A percentile compares a stretch with the other conserved stretches of the same genome.
Conservation (phyloP, 2,797 vertebrate species). For the Lates japonicus region DNA sequence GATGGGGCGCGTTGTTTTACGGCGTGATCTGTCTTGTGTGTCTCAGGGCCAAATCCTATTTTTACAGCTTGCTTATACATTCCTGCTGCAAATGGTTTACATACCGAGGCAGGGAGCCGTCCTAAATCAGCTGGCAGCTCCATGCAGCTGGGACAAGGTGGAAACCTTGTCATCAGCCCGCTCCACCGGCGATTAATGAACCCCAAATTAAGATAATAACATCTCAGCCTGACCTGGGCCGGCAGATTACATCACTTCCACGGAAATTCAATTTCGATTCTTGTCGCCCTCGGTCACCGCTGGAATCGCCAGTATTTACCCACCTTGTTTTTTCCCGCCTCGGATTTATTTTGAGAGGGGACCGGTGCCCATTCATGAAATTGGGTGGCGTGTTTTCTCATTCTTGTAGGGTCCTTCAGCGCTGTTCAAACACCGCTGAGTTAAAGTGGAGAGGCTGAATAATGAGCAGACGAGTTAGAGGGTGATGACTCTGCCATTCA, state of each 20-base stretch:
- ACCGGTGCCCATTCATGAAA: slow-evolving; percentile 67
- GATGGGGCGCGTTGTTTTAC: slow-evolving; percentile 91
- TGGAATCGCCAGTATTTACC: slow-evolving; percentile 31
- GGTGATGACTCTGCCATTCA: slow-evolving; percentile 67
- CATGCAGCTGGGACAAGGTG: slow-evolving; percentile 89
- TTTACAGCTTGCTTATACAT: slow-evolving; percentile 97
- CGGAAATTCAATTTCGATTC: slow-evolving; percentile 81
- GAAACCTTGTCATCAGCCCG: slow-evolving; percentile 88
- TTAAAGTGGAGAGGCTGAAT: slow-evolving; percentile 56
- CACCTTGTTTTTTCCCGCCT: slow-evolving; percentile 45
- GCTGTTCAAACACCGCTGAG: slow-evolving; percentile 55
- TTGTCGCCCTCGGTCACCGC: slow-evolving; percentile 58
- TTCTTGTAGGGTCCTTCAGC: slow-evolving; percentile 47
- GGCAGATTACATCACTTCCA: slow-evolving; percentile 80
- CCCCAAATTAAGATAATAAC: slow-evolving; percentile 83
- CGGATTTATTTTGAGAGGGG: slow-evolving; percentile 40
- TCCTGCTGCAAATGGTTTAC: slow-evolving; percentile 94
- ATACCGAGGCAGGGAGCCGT: slow-evolving; percentile 89
- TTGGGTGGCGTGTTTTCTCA: slow-evolving; percentile 36
- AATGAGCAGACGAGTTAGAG: slow-evolving; percentile 69
- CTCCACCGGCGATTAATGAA: slow-evolving; percentile 84
- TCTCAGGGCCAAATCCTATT: slow-evolving; percentile 91
- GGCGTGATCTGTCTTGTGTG: slow-evolving; percentile 85
- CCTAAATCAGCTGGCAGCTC: slow-evolving; percentile 95
- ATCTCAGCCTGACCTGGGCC: slow-evolving; percentile 71